Evolutionary conservation across 2,888 invertebrate genomes (phyloP).

Genomic region (Drosophila incognita): DNA sequence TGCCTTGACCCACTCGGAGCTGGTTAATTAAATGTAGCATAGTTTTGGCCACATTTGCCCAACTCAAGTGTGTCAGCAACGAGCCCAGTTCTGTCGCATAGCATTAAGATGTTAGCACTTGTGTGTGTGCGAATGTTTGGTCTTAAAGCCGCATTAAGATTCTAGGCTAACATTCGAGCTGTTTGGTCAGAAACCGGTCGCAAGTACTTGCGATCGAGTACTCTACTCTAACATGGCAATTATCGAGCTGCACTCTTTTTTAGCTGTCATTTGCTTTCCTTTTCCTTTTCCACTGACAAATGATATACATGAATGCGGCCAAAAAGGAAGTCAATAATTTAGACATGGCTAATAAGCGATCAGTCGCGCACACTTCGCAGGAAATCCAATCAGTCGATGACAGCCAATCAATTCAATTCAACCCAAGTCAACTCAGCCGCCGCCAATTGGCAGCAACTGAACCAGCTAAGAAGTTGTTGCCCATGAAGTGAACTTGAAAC

Average conservation of each 20-base stretch:
- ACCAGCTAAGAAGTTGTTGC: slow-evolving; percentile 25
- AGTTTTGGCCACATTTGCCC: slow-evolving; percentile 36
- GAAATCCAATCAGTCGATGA: slow-evolving; percentile 56
- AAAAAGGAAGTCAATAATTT: slow-evolving; percentile 56
- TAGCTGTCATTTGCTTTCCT: slow-evolving; percentile 38
- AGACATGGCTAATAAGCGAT: slow-evolving; percentile 51
- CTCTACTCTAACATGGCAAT: slow-evolving; percentile 23
- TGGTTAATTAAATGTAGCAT: slow-evolving; percentile 22
- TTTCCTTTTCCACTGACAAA: slow-evolving; percentile 34
- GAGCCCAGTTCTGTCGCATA: slow-evolving; percentile 17
- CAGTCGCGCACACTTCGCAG: slow-evolving; percentile 41
- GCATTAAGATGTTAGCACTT: slow-evolving; percentile 20
- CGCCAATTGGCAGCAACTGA: slow-evolving; percentile 25
- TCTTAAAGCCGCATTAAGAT: slow-evolving; percentile 40
- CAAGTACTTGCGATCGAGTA: slow-evolving; percentile 1
- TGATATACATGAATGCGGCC: slow-evolving; percentile 27
- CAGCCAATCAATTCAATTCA: slow-evolving; percentile 38
- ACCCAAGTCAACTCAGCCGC: neutral
- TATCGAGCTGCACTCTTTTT: slow-evolving; percentile 19
- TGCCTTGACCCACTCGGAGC: slow-evolving; percentile 43
- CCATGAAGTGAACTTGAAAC: slow-evolving; percentile 51
- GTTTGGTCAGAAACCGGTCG: slow-evolving; percentile 44
- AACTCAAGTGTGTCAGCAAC: slow-evolving; percentile 43
- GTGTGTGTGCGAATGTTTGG: slow-evolving; percentile 5
- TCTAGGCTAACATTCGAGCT: slow-evolving; percentile 49